phyloP scores from a whole-genome alignment of 2,888 invertebrate genomes.

The Diploptera punctata region DNA sequence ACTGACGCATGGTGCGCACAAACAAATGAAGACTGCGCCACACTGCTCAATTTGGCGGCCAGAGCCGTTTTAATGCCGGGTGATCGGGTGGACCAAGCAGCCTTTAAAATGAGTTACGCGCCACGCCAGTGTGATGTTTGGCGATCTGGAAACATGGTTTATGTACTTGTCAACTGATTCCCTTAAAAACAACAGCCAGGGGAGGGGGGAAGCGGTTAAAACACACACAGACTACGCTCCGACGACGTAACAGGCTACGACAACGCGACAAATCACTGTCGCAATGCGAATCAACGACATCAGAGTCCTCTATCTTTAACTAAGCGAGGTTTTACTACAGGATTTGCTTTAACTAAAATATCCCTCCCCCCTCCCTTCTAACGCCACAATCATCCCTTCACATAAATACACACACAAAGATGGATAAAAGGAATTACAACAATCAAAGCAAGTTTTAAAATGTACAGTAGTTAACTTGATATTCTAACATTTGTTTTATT shows the following conservation, averaged over 20 bases:
- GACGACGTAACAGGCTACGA: slow-evolving; percentile 37
- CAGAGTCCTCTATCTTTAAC: slow-evolving; percentile 15
- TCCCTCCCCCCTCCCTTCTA: no score
- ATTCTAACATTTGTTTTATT: no score
- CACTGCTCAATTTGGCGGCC: no score
- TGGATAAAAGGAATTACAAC: slow-evolving; percentile 50
- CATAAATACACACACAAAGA: slow-evolving; percentile 49
- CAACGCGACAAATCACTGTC: slow-evolving; percentile 42
- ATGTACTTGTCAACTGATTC: slow-evolving; percentile 40
- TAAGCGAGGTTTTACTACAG: slow-evolving; percentile 32
- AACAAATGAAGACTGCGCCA: no score
- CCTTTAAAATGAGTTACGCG: slow-evolving; percentile 40
- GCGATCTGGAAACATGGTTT: slow-evolving; percentile 42
- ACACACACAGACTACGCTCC: slow-evolving; percentile 25
- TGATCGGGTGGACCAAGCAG: background rate
- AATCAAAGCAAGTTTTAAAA: no score
- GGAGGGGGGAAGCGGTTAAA: slow-evolving; percentile 4
- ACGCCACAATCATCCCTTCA: background rate
- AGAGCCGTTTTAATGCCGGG: background rate
- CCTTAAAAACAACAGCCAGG: background rate
- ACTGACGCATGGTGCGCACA: no score
- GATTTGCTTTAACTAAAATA: slow-evolving; percentile 13
- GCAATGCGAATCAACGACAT: slow-evolving; percentile 30
- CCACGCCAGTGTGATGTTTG: slow-evolving; percentile 41
- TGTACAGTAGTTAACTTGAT: no score